phyloP scores from a whole-genome alignment of 2,797 vertebrate genomes.

The Myotis pilosus region DNA sequence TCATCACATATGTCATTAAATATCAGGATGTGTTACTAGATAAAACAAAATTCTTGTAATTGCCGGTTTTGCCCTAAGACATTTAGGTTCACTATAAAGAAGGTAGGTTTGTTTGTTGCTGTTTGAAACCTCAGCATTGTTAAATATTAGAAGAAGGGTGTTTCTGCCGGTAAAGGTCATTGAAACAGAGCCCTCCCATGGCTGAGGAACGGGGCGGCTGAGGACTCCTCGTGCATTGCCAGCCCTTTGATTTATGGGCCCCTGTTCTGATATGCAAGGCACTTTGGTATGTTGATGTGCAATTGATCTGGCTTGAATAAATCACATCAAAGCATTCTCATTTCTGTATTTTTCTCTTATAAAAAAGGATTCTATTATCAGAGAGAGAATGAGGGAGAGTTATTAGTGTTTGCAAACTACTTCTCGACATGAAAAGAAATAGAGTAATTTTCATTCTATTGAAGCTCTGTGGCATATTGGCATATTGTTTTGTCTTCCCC shows the following conservation, averaged over 20 bases:
- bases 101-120: neutral
- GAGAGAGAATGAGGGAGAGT: neutral
- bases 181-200: neutral
- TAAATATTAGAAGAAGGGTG: neutral
- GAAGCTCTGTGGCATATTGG: neutral
- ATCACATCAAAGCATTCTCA: neutral
- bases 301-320: constrained; percentile 39
- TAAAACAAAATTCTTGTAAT: neutral
- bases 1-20: neutral
- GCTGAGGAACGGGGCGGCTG: neutral
- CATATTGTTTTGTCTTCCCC: neutral
- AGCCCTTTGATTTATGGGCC: constrained; percentile 1
- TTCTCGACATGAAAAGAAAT: constrained; percentile 50
- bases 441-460: neutral
- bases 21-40: neutral
- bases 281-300: constrained; percentile 13
- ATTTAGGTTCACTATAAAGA: neutral
- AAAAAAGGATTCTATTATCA: constrained; percentile 14
- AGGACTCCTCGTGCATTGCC: neutral
- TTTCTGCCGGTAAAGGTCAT: neutral
- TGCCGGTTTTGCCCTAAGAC: neutral
- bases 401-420: constrained; percentile 50
- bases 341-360: constrained; percentile 52
- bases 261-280: neutral
- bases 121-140: neutral